These are phyloP conservation scores for Epinephelus malabaricus DNA, from an alignment of 2,797 vertebrate species.

Conservation along the genomic window DNA sequence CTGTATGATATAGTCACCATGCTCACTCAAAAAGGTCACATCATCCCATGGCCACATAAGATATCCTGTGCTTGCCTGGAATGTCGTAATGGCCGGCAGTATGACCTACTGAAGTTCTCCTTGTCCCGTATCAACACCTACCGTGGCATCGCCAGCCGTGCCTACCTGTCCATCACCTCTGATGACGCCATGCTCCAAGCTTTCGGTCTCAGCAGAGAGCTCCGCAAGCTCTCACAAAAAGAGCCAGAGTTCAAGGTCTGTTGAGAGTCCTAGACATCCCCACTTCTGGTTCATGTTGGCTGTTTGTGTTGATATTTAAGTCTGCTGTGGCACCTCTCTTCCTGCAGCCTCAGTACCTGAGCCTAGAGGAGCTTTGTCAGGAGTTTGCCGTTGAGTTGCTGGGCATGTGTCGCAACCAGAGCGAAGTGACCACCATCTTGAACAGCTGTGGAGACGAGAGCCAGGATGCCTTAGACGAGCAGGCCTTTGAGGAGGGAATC, in stretches of 20 bases:
- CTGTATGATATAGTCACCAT: constrained; percentile 92
- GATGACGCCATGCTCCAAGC: constrained; percentile 92
- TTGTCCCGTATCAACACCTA: constrained; percentile 95
- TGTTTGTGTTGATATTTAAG: constrained; percentile 14
- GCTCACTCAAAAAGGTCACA: constrained; percentile 91
- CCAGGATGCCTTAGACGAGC: constrained; percentile 82
- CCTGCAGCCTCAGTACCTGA: constrained; percentile 91
- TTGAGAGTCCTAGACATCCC: background rate
- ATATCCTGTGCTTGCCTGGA: constrained; percentile 93
- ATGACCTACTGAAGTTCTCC: constrained; percentile 94
- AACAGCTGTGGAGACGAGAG: constrained; percentile 87
- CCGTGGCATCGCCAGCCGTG: constrained; percentile 92
- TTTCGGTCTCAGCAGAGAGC: constrained; percentile 91
- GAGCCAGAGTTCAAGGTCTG: constrained; percentile 95
- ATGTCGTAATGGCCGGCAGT: constrained; percentile 91
- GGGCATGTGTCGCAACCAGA: constrained; percentile 95
- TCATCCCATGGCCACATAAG: constrained; percentile 90
- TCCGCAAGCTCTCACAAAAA: constrained; percentile 90
- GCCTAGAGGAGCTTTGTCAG: constrained; percentile 90
- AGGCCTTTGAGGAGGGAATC: constrained; percentile 93
- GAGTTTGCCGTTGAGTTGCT: constrained; percentile 93
- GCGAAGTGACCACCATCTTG: constrained; percentile 92
- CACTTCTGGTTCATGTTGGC: background rate
- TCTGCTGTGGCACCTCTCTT: constrained; percentile 12
- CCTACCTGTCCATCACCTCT: constrained; percentile 91